phyloP scores from a whole-genome alignment of 2,888 invertebrate genomes.

The Eulithis testata region DNA sequence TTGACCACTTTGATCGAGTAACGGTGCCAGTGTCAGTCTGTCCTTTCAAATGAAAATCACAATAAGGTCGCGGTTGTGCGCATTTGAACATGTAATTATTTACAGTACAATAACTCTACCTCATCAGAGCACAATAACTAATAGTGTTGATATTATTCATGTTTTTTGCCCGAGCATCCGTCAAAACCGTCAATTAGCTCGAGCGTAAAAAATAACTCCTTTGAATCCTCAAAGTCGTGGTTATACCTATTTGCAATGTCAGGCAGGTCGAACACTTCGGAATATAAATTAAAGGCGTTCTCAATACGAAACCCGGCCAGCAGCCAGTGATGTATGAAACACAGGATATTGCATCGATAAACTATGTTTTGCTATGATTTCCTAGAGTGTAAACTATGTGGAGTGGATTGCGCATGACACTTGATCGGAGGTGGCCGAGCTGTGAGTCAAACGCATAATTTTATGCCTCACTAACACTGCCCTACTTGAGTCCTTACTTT shows the following conservation, averaged over 20 bases:
- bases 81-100: conserved; percentile 61
- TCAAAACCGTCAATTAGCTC: conserved; percentile 34
- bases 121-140: conserved; percentile 51
- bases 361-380: conserved; percentile 45
- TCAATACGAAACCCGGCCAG: conserved; percentile 35
- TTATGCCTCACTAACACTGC: conserved; percentile 60
- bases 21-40: conserved; percentile 64
- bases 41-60: conserved; percentile 65
- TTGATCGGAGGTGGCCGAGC: conserved; percentile 40
- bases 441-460: conserved; percentile 61
- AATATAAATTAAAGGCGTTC: conserved; percentile 16
- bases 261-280: conserved; percentile 14
- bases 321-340: conserved; percentile 43
- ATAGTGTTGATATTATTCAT: conserved; percentile 47
- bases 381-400: conserved; percentile 47
- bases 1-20: conserved; percentile 59
- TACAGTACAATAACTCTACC: conserved; percentile 61
- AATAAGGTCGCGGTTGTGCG: conserved; percentile 58
- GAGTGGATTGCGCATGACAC: conserved; percentile 45
- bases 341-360: conserved; percentile 49
- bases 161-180: conserved; percentile 44
- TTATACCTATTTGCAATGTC: conserved; percentile 20
- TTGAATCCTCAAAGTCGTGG: conserved; percentile 20
- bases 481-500: conserved; percentile 29
- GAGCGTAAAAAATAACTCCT: conserved; percentile 37